phyloP scores from a whole-genome alignment of 2,888 invertebrate genomes.

The Metalampra italica region DNA sequence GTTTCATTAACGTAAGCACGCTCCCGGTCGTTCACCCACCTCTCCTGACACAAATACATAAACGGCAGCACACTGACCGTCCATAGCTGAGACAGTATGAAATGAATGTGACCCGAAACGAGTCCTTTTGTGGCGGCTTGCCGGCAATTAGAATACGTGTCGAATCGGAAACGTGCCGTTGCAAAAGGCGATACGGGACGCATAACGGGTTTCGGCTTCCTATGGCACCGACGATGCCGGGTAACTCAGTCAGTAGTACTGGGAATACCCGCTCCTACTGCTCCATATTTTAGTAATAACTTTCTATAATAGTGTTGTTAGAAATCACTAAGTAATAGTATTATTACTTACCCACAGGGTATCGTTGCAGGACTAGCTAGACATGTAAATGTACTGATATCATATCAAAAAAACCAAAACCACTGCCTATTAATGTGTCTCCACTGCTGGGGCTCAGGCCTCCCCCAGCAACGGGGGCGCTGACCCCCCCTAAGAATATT shows the following conservation, averaged over 20 bases:
- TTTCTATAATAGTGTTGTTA: neutral
- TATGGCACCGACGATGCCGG: conserved; percentile 27
- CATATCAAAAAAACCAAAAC: too few species aligned
- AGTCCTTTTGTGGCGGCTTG: conserved; percentile 17
- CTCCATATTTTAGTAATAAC: neutral
- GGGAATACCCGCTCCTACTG: conserved; percentile 23
- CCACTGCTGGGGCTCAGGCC: too few species aligned
- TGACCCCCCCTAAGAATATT: too few species aligned
- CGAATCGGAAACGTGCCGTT: conserved; percentile 66
- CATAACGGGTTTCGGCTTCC: conserved; percentile 51
- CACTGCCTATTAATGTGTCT: too few species aligned
- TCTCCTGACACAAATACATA: conserved; percentile 67
- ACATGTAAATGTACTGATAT: too few species aligned
- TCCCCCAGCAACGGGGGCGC: too few species aligned
- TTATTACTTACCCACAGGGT: too few species aligned
- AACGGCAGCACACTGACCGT: conserved; percentile 13
- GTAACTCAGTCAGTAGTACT: conserved; percentile 41
- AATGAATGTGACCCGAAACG: conserved; percentile 48
- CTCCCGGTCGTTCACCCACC: conserved; percentile 48
- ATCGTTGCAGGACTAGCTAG: too few species aligned
- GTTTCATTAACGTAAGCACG: neutral
- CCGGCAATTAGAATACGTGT: conserved; percentile 45
- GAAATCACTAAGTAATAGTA: too few species aligned
- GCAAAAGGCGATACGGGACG: conserved; percentile 70
- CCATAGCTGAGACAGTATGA: conserved; percentile 45